Base-by-base conservation (phyloP, 2,888 invertebrate species). In the Archips crataeganus region DNA sequence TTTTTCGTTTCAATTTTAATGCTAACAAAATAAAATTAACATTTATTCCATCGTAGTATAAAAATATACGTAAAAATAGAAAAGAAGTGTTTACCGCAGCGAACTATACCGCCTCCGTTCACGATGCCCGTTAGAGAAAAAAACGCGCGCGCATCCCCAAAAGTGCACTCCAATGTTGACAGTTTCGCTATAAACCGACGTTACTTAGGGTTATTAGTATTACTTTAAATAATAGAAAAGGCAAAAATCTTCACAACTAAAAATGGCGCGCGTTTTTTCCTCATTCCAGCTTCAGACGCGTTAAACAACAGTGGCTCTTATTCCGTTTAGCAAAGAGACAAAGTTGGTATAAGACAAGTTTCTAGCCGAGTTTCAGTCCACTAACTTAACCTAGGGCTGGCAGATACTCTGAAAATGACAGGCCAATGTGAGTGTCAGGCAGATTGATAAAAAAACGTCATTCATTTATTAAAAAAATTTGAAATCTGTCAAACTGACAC, bases 1-100 rank as follows among this genome's bases (percentile, higher is more conserved):
- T 94, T 94, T 94, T 93, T 93, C 84, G 89, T 91, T 94, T 94
- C 94, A 93, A 94, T 91, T 94, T 94, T 94, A 93, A 94, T 94
- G 93, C 94, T 94, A 94, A 94, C 92, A 94, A 91, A 94, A 91
- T 93, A 90, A 92, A 93, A 93, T 91, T 93, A 93, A 92, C 91
- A 92, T 92, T 91, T 92, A 94, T 93, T 93, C 88, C 90, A 90
- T 91, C 81, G 89, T 90, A 93, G 92, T 94, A 94, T 93, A 94
- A 93, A 94, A 93, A 94, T 93, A 94, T 93, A 93, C 90, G 90
- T 93, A 92, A 92, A 90, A 90, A 91, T 92, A 91, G 90, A 91
- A 92, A 91, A 90, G 86, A 88, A 85, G 81, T 65, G 73, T 70
- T 69, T 67, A 57, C 54, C 74, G 59, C 65, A 61, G 74, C 69